Evolutionary conservation across 2,888 invertebrate genomes (phyloP).

Genomic region (Nomada flava): DNA sequence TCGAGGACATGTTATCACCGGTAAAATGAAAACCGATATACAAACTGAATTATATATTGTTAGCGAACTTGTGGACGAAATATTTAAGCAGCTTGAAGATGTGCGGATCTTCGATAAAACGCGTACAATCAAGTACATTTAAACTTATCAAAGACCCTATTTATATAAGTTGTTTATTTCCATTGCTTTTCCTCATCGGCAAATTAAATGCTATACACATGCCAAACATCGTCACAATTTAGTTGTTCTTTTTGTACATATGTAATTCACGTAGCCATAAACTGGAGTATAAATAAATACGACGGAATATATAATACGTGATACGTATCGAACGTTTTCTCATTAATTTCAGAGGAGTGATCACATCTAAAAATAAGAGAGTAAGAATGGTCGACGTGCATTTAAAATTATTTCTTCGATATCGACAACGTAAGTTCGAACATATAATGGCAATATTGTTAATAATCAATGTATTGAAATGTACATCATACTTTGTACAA

Average conservation of each 20-base stretch:
- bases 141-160: constrained; percentile 51
- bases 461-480: constrained; percentile 37
- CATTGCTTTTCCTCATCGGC: constrained; percentile 26
- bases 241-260: constrained; percentile 59
- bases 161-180: constrained; percentile 42
- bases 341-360: constrained; percentile 32
- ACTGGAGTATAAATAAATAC: constrained; percentile 55
- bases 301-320: constrained; percentile 31
- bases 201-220: constrained; percentile 35
- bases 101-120: constrained; percentile 26
- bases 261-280: constrained; percentile 41
- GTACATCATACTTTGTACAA: constrained; percentile 43
- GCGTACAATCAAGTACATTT: constrained; percentile 32
- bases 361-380: constrained; percentile 20
- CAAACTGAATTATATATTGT: constrained; percentile 26
- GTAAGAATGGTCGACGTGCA: constrained; percentile 35
- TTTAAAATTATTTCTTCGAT: constrained; percentile 36
- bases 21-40: constrained; percentile 24
- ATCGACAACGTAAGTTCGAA: constrained; percentile 28
- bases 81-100: constrained; percentile 27
- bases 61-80: constrained; percentile 25
- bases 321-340: constrained; percentile 33
- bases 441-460: constrained; percentile 35
- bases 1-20: constrained; percentile 34
- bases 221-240: constrained; percentile 44